These are phyloP conservation scores for Protomyctophum bolini DNA, from an alignment of 2,113 vertebrate species.

Conservation along the genomic window DNA sequence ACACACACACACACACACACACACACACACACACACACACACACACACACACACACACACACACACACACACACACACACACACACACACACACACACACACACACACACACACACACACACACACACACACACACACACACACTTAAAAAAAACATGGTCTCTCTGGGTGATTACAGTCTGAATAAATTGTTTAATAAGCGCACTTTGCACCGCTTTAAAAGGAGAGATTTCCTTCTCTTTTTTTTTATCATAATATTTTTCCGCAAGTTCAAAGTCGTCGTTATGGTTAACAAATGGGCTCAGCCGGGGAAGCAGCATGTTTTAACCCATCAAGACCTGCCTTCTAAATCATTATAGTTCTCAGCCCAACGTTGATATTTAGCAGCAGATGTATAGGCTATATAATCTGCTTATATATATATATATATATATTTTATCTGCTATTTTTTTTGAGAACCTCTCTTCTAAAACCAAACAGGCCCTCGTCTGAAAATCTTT, in stretches of 20 bases:
- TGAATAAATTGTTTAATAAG: conserved; percentile 76
- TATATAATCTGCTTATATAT: no score
- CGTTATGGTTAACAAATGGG: conserved; percentile 60
- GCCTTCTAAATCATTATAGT: no score
- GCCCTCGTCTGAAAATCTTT: no score
- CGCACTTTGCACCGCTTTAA: conserved; percentile 71
- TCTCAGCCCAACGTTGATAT: no score
- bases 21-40: no score
- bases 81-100: conserved; percentile 2
- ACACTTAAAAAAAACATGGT: conserved; percentile 29
- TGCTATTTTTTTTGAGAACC: no score
- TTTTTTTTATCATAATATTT: conserved; percentile 63
- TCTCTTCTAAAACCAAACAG: no score
- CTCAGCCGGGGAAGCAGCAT: conserved; percentile 31
- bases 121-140: conserved; percentile 5
- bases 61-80: background rate
- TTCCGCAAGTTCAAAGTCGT: conserved; percentile 67
- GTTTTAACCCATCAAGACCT: no score
- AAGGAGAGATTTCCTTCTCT: conserved; percentile 40
- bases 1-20: no score
- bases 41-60: no score
- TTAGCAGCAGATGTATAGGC: no score
- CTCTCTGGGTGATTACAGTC: conserved; percentile 57
- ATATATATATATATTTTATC: no score
- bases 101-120: background rate